Conservation (phyloP, 2,797 vertebrate genomes). For the Acrossocheilus wenchowensis region DNA sequence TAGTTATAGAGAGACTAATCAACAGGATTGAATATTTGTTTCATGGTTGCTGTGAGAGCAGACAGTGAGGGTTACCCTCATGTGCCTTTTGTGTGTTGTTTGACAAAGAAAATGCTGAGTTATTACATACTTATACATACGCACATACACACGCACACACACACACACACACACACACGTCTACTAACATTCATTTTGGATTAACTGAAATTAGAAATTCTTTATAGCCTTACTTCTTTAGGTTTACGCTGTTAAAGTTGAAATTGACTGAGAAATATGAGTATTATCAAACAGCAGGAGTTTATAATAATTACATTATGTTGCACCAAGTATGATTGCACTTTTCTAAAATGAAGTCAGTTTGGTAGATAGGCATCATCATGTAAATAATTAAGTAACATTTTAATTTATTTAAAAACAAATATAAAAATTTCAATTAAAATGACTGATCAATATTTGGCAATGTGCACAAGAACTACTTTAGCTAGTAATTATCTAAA, state of each 20-base stretch:
- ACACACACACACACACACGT: slow-evolving; percentile 1
- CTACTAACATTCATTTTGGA: slow-evolving; percentile 55
- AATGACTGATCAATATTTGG: neutral
- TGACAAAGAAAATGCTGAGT: slow-evolving; percentile 40
- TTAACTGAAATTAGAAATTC: slow-evolving; percentile 24
- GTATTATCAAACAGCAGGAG: slow-evolving; percentile 38
- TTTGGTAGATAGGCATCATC: slow-evolving; percentile 35
- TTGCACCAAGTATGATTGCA: slow-evolving; percentile 71
- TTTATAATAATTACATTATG: slow-evolving; percentile 61
- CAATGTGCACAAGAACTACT: neutral
- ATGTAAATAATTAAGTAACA: slow-evolving; percentile 45
- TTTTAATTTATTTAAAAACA: slow-evolving; percentile 43
- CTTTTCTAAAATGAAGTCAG: slow-evolving; percentile 58
- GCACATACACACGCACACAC: neutral
- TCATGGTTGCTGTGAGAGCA: slow-evolving; percentile 27
- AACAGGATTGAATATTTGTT: slow-evolving; percentile 15
- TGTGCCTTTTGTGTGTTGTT: slow-evolving; percentile 73
- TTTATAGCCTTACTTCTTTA: slow-evolving; percentile 48
- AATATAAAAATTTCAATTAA: slow-evolving; percentile 15
- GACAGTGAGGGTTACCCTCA: slow-evolving; percentile 66
- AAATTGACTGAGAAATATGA: slow-evolving; percentile 40
- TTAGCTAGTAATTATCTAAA: slow-evolving; percentile 20
- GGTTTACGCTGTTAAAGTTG: slow-evolving; percentile 35
- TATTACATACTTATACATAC: slow-evolving; percentile 32
- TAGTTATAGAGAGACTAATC: slow-evolving; percentile 23